Percentiles rank a stretch among this genome's conserved stretches.
Evolutionary conservation across 1,140 invertebrate species (phyloP).

Genomic region (Drosophila burlai): DNA sequence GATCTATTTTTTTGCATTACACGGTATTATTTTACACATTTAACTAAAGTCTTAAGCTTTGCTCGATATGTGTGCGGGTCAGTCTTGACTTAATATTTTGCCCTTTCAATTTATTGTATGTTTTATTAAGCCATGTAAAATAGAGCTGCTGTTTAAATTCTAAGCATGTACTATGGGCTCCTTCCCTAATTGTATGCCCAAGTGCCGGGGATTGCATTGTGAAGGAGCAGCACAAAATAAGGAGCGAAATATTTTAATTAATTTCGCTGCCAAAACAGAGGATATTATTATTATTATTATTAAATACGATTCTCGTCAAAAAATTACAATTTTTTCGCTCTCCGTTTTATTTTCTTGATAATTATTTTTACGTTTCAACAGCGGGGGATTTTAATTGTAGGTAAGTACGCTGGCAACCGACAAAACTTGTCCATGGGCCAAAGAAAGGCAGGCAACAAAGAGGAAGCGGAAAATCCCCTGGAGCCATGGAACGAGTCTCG

Average conservation of each 20-base stretch:
- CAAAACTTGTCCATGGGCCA: conserved; percentile 57
- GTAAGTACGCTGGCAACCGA: conserved; percentile 51
- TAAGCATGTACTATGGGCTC: background rate
- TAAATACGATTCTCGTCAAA: conserved; percentile 43
- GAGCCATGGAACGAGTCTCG: conserved; percentile 27
- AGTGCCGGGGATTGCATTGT: background rate
- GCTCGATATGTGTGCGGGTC: background rate
- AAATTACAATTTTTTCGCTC: conserved; percentile 31
- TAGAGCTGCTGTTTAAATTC: conserved; percentile 8
- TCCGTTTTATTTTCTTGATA: conserved; percentile 49
- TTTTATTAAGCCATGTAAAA: background rate
- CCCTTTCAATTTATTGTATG: background rate
- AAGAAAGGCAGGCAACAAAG: conserved; percentile 35
- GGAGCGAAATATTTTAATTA: conserved; percentile 47
- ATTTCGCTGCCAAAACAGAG: conserved; percentile 50
- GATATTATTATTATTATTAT: conserved; percentile 73
- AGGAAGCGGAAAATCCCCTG: conserved; percentile 31
- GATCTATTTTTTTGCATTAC: conserved; percentile 22
- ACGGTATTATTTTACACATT: no score
- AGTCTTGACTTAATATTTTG: background rate
- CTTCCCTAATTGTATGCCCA: conserved; percentile 1
- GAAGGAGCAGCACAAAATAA: conserved; percentile 25
- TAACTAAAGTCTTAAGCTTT: no score
- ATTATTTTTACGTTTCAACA: conserved; percentile 68
- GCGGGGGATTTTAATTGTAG: conserved; percentile 64